Evolutionary conservation across 2,113 vertebrate genomes (phyloP).

Genomic region (Anser brachyrhynchus): DNA sequence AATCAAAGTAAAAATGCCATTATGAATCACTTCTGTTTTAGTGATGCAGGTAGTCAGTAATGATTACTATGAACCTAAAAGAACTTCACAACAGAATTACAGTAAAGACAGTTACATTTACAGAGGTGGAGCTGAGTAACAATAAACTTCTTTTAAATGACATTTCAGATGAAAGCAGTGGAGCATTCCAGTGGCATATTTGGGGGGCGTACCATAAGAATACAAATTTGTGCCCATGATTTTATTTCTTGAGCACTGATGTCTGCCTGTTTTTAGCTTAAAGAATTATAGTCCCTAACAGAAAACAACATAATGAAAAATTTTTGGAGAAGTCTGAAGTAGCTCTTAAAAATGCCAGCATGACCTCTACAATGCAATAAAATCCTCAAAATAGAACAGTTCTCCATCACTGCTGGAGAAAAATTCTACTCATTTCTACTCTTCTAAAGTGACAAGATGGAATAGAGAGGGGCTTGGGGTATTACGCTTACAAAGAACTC

Average conservation of each 20-base stretch:
- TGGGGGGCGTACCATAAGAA: background rate
- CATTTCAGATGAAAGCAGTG: background rate
- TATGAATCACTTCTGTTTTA: background rate
- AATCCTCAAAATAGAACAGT: constrained; percentile 28
- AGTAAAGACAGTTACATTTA: constrained; percentile 15
- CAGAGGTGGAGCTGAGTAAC: background rate
- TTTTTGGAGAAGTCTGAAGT: constrained; percentile 36
- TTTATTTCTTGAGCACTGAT: constrained; percentile 25
- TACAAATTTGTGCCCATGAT: background rate
- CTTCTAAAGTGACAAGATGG: constrained; percentile 31
- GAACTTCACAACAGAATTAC: constrained; percentile 24
- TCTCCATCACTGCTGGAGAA: constrained; percentile 20
- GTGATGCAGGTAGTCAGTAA: background rate
- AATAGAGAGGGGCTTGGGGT: background rate
- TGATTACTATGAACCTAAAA: constrained; percentile 36
- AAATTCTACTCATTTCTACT: constrained; percentile 39
- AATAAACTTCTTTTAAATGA: constrained; percentile 17
- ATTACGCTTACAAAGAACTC: constrained; percentile 25
- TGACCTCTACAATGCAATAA: constrained; percentile 43
- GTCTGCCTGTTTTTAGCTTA: constrained; percentile 18
- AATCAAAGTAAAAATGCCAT: constrained; percentile 5
- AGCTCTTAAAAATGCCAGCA: constrained; percentile 54
- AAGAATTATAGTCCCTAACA: constrained; percentile 35
- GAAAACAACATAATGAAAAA: constrained; percentile 58
- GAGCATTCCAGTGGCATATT: background rate